Base-by-base conservation (phyloP, 2,797 vertebrate species). In the Chromis chromis region DNA sequence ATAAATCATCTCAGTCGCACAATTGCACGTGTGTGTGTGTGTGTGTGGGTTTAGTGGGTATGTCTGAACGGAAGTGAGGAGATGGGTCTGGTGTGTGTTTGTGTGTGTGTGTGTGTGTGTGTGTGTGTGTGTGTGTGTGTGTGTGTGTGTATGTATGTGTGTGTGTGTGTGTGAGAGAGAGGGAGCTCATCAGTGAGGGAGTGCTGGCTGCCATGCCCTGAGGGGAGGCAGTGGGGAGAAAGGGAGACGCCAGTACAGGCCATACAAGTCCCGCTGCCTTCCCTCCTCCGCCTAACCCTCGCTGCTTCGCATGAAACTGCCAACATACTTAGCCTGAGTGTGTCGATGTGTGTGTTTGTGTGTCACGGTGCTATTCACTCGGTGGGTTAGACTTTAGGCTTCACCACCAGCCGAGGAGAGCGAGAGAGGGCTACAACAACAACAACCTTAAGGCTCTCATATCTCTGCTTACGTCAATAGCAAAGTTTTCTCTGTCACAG, bases 1-100 rank as follows among this genome's bases (percentile, higher is more conserved):
- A 94, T 94, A 94, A 94, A 94, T 94, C 93, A 94, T 91, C 86
- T 84, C 68, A 56, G 83, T 82, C n/a, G 14, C 66, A 80, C 76
- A 87, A 25, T 2, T 9, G 66, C 33, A 70, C 79, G 52, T 68
- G 42, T 25, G 55, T 56, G 24, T 53, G 73, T 10, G 17, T 27
- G 28, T 57, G 54, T 56, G 65, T 70, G 81, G 22, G 22, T 25
- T 65, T 63, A 56, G 42, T 63, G 70, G 19, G 59, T 58, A 55
- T 62, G 74, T 65, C 31, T 31, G 31, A 7, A 31, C 31, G 1
- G 31, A 31, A 31, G 31, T 31, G 31, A 31, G 31, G 31, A 31
- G 31, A 31, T 31, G 53, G 72, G 48, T 63, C 57, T 54, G 44
- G 40, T 57, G 53, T 27, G 69, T 79, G 70, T 31, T 31, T 2